Conservation (phyloP, 2,888 invertebrate species). For the Hydroisotoma schaefferi region DNA sequence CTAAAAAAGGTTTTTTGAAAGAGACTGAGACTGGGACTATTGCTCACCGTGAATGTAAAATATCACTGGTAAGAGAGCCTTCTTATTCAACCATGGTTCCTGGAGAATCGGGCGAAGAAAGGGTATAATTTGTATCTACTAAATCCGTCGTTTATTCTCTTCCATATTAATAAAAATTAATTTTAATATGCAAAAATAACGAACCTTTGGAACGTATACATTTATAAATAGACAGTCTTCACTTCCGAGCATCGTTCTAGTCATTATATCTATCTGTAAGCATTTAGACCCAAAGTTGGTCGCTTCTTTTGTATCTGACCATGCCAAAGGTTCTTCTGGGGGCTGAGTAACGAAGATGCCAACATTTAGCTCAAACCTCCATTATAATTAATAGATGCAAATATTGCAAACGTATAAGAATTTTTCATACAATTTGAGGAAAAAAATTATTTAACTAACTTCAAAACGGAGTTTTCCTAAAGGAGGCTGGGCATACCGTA, state of each 20-base stretch:
- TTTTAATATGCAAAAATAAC: no score
- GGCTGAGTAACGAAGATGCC: no score
- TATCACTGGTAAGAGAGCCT: conserved; percentile 26
- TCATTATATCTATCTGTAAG: conserved; percentile 36
- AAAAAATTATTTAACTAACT: conserved; percentile 8
- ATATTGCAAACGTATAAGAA: neutral
- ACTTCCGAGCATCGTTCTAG: conserved; percentile 22
- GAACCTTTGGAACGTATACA: conserved; percentile 36
- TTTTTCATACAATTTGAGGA: neutral
- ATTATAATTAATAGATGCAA: no score
- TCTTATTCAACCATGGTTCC: conserved; percentile 3
- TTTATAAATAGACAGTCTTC: conserved; percentile 43
- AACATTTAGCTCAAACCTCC: no score
- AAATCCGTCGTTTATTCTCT: no score
- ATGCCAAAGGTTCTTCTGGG: conserved; percentile 29
- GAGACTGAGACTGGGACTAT: no score
- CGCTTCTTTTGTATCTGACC: conserved; percentile 31
- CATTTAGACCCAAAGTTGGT: conserved; percentile 33
- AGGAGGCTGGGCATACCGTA: conserved; percentile 20
- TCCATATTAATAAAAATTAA: no score
- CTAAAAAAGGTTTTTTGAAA: no score
- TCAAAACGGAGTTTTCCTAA: conserved; percentile 20
- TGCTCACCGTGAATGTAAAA: conserved; percentile 31
- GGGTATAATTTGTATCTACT: no score
- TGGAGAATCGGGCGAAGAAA: no score